Percentiles rank a stretch among this genome's conserved stretches.
phyloP scores from a whole-genome alignment of 2,888 invertebrate species.

The Drosophila rubida region DNA sequence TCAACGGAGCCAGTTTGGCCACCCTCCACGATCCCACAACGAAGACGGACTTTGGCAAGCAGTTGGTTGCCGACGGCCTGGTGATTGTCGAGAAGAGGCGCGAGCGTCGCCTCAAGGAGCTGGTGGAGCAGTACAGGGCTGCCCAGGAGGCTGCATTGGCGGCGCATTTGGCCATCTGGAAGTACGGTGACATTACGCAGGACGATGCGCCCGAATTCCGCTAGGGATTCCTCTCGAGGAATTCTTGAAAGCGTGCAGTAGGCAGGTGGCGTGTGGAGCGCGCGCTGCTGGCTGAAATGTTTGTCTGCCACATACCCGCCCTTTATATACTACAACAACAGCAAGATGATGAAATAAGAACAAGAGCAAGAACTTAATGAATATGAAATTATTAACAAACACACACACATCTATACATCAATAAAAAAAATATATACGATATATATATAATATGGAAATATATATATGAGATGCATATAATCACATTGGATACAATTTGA shows the following conservation, averaged over 20 bases:
- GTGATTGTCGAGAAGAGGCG: slow-evolving; percentile 92
- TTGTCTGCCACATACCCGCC: slow-evolving; percentile 85
- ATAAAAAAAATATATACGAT: slow-evolving; percentile 18
- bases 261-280: slow-evolving; percentile 66
- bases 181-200: slow-evolving; percentile 96
- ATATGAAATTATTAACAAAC: slow-evolving; percentile 70
- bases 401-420: slow-evolving; percentile 32
- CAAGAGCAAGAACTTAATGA: slow-evolving; percentile 61
- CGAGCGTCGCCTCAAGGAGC: slow-evolving; percentile 91
- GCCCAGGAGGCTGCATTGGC: slow-evolving; percentile 95
- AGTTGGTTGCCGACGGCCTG: slow-evolving; percentile 93
- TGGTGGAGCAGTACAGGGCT: slow-evolving; percentile 92
- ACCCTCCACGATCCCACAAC: slow-evolving; percentile 83
- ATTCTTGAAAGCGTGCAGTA: slow-evolving; percentile 53
- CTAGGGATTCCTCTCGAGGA: slow-evolving; percentile 70
- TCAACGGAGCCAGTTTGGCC: slow-evolving; percentile 81
- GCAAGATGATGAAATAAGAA: slow-evolving; percentile 39
- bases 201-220: slow-evolving; percentile 85
- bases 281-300: slow-evolving; percentile 77
- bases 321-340: slow-evolving; percentile 80
- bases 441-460: slow-evolving; percentile 27
- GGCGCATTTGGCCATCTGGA: slow-evolving; percentile 96
- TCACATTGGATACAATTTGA: slow-evolving; percentile 59
- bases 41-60: slow-evolving; percentile 87
- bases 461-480: slow-evolving; percentile 41